A percentile compares a stretch with the other conserved stretches of the same genome.
Conservation (phyloP, 2,797 vertebrate species). For the Pelochelys cantorii region DNA sequence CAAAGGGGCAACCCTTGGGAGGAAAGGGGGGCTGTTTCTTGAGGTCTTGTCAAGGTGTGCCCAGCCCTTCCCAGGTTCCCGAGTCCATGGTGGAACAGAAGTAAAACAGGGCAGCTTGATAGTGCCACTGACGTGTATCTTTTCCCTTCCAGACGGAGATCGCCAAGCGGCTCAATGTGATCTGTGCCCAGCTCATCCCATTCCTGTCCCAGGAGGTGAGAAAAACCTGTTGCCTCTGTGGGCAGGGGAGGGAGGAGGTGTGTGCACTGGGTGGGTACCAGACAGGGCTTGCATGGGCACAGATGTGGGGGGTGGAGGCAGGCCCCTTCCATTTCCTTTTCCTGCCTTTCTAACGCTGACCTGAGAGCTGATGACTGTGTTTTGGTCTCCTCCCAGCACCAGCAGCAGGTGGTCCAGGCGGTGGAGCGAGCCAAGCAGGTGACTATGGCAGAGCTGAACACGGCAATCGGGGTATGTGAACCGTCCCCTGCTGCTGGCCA, state of each 20-base stretch:
- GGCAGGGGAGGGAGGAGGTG: not conserved
- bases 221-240: not conserved
- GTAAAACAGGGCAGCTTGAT: accelerated
- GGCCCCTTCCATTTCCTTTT: slow-evolving; percentile 5
- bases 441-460: slow-evolving; percentile 97
- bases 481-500: not conserved
- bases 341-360: not conserved
- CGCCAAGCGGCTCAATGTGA: slow-evolving; percentile 88
- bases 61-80: accelerated
- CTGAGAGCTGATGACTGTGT: accelerated
- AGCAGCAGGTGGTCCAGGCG: slow-evolving; percentile 95
- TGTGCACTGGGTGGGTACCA: not conserved
- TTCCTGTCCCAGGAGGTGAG: slow-evolving; percentile 89
- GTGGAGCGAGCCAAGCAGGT: slow-evolving; percentile 97
- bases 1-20: accelerated
- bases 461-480: slow-evolving; percentile 91
- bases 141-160: slow-evolving; percentile 86
- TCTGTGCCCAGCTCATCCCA: slow-evolving; percentile 88
- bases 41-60: not conserved
- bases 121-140: not conserved
- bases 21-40: not conserved
- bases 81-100: accelerated
- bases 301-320: too few species aligned
- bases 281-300: too few species aligned
- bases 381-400: slow-evolving; percentile 84